Percentiles rank a stretch among this genome's conserved stretches.
Conservation (phyloP, 2,797 vertebrate genomes). For the Lutjanus argentimaculatus region DNA sequence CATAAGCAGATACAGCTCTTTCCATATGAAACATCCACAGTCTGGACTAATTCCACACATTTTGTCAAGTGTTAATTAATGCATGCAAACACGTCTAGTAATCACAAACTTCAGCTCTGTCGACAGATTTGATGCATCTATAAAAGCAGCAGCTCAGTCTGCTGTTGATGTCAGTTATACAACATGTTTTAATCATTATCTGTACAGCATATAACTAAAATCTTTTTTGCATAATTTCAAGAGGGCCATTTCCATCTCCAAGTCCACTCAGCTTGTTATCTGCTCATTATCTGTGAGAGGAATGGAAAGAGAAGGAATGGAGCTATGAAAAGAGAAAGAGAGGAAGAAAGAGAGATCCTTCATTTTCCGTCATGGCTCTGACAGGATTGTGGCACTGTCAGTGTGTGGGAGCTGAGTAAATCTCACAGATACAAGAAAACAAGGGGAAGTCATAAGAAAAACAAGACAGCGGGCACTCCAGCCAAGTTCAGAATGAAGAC, state of each 20-base stretch:
- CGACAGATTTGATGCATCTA: conserved; percentile 34
- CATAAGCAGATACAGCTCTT: conserved; percentile 45
- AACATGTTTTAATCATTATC: conserved; percentile 45
- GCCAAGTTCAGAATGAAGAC: conserved; percentile 67
- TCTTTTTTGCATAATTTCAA: conserved; percentile 63
- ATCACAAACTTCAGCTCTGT: conserved; percentile 44
- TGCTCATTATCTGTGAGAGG: conserved; percentile 36
- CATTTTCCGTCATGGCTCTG: conserved; percentile 47
- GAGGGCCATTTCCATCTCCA: conserved; percentile 58
- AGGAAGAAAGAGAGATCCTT: conserved; percentile 25
- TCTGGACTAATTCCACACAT: conserved; percentile 50
- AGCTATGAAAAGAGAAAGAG: not conserved
- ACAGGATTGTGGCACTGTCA: conserved; percentile 59
- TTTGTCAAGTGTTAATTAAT: conserved; percentile 68
- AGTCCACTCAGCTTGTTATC: conserved; percentile 58
- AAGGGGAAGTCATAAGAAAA: conserved; percentile 68
- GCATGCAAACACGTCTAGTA: conserved; percentile 35
- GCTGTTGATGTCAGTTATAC: conserved; percentile 48
- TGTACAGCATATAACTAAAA: conserved; percentile 20
- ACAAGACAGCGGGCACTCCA: conserved; percentile 63
- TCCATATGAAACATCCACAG: conserved; percentile 42
- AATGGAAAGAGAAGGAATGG: conserved; percentile 12
- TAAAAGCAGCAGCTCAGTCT: conserved; percentile 36
- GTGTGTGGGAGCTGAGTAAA: conserved; percentile 71
- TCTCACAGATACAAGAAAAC: conserved; percentile 63